Evolutionary conservation across 1,140 invertebrate genomes (phyloP).

Genomic region (Drosophila pectinifera): DNA sequence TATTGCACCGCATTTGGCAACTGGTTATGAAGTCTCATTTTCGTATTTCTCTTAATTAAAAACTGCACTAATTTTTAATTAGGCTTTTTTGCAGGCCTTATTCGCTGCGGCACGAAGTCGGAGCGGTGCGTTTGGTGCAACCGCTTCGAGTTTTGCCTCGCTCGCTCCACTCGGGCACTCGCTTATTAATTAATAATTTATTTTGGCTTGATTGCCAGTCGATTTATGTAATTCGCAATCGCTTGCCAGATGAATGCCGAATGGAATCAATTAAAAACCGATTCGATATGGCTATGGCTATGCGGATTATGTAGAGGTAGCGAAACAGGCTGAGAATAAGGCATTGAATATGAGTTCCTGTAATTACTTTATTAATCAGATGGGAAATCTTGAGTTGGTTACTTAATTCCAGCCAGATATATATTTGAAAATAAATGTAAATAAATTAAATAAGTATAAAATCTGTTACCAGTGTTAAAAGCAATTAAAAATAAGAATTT

Average conservation of each 20-base stretch:
- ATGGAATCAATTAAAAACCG: conserved; percentile 30
- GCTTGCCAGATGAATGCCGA: conserved; percentile 3
- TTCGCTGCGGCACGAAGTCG: conserved; percentile 15
- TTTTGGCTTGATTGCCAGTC: conserved; percentile 32
- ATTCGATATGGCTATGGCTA: background rate
- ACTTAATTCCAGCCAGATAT: no score
- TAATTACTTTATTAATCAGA: no score
- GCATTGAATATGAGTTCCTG: background rate
- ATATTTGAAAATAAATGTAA: no score
- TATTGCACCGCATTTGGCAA: conserved; percentile 72
- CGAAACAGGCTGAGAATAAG: background rate
- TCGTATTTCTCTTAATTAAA: conserved; percentile 80
- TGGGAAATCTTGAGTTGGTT: no score
- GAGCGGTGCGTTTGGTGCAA: conserved; percentile 8
- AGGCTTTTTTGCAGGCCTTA: conserved; percentile 51
- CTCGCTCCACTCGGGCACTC: conserved; percentile 34
- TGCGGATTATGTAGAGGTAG: background rate
- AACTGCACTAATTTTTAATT: conserved; percentile 82
- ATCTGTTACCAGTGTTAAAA: no score
- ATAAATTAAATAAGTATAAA: no score
- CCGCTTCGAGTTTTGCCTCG: conserved; percentile 1
- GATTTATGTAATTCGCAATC: conserved; percentile 36
- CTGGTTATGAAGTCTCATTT: conserved; percentile 83
- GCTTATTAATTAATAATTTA: conserved; percentile 55
- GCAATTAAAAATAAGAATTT: no score